These are phyloP conservation scores for Bombyx mandarina DNA, from an alignment of 1,140 invertebrate species.

Conservation along the genomic window DNA sequence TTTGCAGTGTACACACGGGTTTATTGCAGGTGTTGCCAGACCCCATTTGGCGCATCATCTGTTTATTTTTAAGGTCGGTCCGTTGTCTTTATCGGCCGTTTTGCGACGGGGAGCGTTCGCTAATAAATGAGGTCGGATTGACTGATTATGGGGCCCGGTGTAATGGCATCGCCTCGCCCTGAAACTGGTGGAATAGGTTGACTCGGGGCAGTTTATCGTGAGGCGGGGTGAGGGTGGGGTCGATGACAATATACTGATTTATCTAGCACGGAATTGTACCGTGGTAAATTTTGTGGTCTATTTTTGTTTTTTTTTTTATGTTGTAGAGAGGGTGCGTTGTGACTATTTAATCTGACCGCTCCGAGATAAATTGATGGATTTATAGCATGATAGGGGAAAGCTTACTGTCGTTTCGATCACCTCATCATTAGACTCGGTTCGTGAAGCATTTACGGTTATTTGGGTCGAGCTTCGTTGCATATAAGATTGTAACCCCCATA, in stretches of 20 bases:
- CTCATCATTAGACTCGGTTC: too few relatives aligned
- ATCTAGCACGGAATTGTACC: constrained; percentile 30
- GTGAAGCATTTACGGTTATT: too few relatives aligned
- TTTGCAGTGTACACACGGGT: constrained; percentile 45
- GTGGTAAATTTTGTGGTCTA: constrained; percentile 20
- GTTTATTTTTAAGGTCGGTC: constrained; percentile 65
- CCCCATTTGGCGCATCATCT: constrained; percentile 54
- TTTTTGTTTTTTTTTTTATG: constrained; percentile 15
- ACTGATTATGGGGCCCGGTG: constrained; percentile 37
- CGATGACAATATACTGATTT: constrained; percentile 41
- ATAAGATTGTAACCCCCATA: too few relatives aligned
- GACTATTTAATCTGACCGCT: too few relatives aligned
- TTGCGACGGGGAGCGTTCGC: constrained; percentile 25
- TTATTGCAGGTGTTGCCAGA: constrained; percentile 51
- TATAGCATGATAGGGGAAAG: too few relatives aligned
- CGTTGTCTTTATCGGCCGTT: constrained; percentile 53
- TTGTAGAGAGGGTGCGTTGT: too few relatives aligned
- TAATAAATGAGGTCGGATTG: constrained; percentile 36
- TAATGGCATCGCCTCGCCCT: constrained; percentile 39
- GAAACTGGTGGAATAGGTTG: constrained; percentile 16
- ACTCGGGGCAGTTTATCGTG: constrained; percentile 30
- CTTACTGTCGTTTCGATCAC: too few relatives aligned
- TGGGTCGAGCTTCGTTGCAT: too few relatives aligned
- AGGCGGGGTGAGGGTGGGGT: constrained; percentile 39
- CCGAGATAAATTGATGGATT: too few relatives aligned